Conservation (phyloP, 2,113 vertebrate genomes). For the Phrynosoma blainvillii region DNA sequence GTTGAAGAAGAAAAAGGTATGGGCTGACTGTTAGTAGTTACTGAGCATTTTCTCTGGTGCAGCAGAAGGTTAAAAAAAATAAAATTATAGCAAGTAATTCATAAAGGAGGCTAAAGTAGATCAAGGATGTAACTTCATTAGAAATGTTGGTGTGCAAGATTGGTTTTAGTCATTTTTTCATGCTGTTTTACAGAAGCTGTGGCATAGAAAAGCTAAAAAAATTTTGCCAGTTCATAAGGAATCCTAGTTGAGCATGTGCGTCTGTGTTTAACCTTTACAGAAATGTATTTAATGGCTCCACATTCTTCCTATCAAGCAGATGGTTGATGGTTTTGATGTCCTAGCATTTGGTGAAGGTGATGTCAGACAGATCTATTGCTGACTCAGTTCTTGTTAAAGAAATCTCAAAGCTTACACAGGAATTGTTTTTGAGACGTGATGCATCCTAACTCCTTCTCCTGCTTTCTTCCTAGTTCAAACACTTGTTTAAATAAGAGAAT, state of each 20-base stretch:
- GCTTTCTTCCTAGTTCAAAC: background rate
- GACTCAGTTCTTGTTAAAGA: constrained; percentile 2
- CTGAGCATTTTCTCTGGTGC: background rate
- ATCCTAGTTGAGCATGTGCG: background rate
- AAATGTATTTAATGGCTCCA: constrained; percentile 2
- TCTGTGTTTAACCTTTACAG: background rate
- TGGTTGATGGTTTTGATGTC: background rate
- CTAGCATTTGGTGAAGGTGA: constrained; percentile 1
- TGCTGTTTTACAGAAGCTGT: background rate
- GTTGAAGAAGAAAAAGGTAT: background rate
- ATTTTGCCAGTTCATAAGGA: background rate
- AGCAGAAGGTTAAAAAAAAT: background rate
- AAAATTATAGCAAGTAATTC: background rate
- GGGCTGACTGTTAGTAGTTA: background rate
- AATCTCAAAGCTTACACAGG: background rate
- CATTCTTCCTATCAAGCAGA: background rate
- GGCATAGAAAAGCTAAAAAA: background rate
- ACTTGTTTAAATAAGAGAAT: background rate
- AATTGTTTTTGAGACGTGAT: background rate
- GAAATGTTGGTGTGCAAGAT: background rate
- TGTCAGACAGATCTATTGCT: background rate
- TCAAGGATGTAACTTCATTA: background rate
- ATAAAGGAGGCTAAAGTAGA: background rate
- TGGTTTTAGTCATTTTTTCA: background rate
- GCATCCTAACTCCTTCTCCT: background rate